These are phyloP conservation scores for Lycia hirtaria DNA, from an alignment of 2,888 invertebrate species.

Conservation along the genomic window DNA sequence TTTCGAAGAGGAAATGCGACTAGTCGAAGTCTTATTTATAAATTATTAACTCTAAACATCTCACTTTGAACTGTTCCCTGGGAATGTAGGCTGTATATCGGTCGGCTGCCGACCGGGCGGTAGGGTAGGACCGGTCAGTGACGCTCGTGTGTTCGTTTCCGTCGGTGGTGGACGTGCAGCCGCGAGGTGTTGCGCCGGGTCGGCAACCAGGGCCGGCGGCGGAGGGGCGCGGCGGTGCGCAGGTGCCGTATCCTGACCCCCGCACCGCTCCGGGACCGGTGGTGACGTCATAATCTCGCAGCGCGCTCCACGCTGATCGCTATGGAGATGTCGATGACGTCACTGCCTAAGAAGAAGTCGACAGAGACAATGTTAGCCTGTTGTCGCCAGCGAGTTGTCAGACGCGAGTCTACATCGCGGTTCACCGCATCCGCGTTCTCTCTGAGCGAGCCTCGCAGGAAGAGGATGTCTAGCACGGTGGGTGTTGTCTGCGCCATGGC, in stretches of 20 bases:
- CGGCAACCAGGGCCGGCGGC: constrained; percentile 60
- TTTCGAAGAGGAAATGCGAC: constrained; percentile 60
- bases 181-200: constrained; percentile 48
- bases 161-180: constrained; percentile 36
- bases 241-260: constrained; percentile 46
- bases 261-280: constrained; percentile 61
- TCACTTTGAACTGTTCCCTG: constrained; percentile 53
- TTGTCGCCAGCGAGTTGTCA: constrained; percentile 87
- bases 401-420: constrained; percentile 88
- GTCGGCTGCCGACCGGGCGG: not conserved
- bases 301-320: constrained; percentile 76
- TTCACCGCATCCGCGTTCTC: constrained; percentile 88
- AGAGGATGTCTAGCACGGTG: constrained; percentile 86
- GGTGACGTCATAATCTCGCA: constrained; percentile 73
- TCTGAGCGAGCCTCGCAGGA: constrained; percentile 86
- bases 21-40: constrained; percentile 60
- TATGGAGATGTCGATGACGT: constrained; percentile 88
- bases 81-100: constrained; percentile 27
- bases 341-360: constrained; percentile 90
- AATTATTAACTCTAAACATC: constrained; percentile 63
- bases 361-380: constrained; percentile 90
- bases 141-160: constrained; percentile 33
- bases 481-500: constrained; percentile 92
- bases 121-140: not conserved
- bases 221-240: constrained; percentile 37